Evolutionary conservation across 2,113 vertebrate genomes (phyloP).

Genomic region (Emydura subglobosa): DNA sequence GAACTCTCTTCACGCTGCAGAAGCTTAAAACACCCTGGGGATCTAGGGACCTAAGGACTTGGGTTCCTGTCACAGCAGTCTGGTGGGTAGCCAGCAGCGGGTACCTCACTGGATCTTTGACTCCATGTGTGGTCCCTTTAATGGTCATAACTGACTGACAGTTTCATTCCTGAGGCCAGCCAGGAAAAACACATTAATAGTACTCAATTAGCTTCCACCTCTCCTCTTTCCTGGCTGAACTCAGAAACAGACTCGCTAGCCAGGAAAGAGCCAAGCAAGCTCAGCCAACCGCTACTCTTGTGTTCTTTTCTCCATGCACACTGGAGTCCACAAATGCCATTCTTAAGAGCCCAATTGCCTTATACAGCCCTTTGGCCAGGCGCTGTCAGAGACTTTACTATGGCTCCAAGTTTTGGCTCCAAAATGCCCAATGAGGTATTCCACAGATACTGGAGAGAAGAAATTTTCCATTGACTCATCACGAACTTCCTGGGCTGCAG

Average conservation of each 20-base stretch:
- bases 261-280: conserved; percentile 37
- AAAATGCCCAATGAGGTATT: not conserved
- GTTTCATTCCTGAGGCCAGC: conserved; percentile 63
- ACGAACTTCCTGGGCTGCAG: not conserved
- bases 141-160: conserved; percentile 57
- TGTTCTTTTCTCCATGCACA: conserved; percentile 36
- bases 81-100: not conserved
- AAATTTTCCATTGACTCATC: not conserved
- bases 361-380: conserved; percentile 51
- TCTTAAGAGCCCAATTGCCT: conserved; percentile 33
- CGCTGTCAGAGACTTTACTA: conserved; percentile 10
- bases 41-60: not conserved
- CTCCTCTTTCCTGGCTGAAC: conserved; percentile 64
- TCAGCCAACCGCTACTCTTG: conserved; percentile 10
- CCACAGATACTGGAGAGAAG: not conserved
- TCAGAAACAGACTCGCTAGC: conserved; percentile 46
- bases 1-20: not conserved
- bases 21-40: not conserved
- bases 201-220: conserved; percentile 31
- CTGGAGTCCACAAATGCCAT: conserved; percentile 62
- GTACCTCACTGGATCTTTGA: not conserved
- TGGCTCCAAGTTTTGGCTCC: not conserved
- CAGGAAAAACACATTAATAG: conserved; percentile 70
- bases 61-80: not conserved
- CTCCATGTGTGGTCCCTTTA: conserved; percentile 37